These are phyloP conservation scores for Sciaenops ocellatus DNA, from an alignment of 2,797 vertebrate genomes.

Conservation along the genomic window DNA sequence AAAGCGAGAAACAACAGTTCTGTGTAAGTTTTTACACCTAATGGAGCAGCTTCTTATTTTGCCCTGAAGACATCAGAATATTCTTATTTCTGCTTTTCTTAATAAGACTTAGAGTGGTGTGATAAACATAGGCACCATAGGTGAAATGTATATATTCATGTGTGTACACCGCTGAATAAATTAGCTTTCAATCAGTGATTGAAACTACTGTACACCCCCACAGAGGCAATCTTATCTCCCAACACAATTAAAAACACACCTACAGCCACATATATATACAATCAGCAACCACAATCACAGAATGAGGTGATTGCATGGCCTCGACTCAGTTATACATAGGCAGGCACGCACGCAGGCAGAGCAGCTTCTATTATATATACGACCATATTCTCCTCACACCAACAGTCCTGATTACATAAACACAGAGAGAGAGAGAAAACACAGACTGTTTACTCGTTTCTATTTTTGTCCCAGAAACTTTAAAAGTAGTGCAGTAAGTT, in stretches of 20 bases:
- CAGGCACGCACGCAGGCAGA: background rate
- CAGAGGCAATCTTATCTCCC: background rate
- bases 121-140: background rate
- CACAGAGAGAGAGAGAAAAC: conserved; percentile 9
- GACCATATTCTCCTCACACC: conserved; percentile 1
- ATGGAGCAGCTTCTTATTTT: conserved; percentile 18
- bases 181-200: conserved; percentile 32
- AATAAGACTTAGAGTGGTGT: too few species aligned
- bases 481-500: conserved; percentile 35
- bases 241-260: background rate
- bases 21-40: conserved; percentile 18
- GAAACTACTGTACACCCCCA: background rate
- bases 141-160: background rate
- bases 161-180: background rate
- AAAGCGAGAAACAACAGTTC: conserved; percentile 51
- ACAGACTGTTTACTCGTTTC: conserved; percentile 32
- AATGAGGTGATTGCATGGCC: conserved; percentile 9
- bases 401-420: conserved; percentile 28
- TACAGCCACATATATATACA: conserved; percentile 8
- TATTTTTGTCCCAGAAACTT: conserved; percentile 19
- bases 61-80: conserved; percentile 28
- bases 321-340: conserved; percentile 11
- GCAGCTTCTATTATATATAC: conserved; percentile 4
- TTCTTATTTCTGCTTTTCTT: background rate
- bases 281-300: conserved; percentile 28